Evolutionary conservation across 2,888 invertebrate genomes (phyloP).

Genomic region (Parnassius smintheus): DNA sequence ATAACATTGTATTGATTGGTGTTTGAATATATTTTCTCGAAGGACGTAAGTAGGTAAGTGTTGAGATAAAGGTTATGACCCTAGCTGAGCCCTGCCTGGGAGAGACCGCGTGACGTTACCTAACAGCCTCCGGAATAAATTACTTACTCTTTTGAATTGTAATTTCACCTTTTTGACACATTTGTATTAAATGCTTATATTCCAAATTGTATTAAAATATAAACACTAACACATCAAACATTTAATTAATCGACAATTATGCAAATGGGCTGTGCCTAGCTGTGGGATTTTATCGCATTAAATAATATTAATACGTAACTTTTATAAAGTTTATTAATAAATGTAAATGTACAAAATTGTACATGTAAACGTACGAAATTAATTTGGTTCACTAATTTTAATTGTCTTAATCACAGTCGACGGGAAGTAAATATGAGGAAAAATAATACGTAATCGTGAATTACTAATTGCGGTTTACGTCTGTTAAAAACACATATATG

Average conservation of each 20-base stretch:
- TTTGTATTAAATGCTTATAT: too few species aligned
- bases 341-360: too few species aligned
- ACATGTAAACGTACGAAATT: slow-evolving; percentile 1
- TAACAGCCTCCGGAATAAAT: slow-evolving; percentile 47
- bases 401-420: neutral
- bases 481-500: too few species aligned
- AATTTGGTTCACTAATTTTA: slow-evolving; percentile 17
- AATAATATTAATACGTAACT: too few species aligned
- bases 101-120: slow-evolving; percentile 56
- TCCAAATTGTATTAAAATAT: too few species aligned
- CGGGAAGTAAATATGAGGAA: too few species aligned
- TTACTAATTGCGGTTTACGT: neutral
- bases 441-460: neutral
- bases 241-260: too few species aligned
- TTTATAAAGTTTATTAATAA: too few species aligned
- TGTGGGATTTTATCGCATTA: too few species aligned
- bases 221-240: too few species aligned
- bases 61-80: slow-evolving; percentile 67
- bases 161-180: too few species aligned
- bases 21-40: slow-evolving; percentile 56
- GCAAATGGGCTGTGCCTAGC: too few species aligned
- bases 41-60: slow-evolving; percentile 39
- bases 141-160: slow-evolving; percentile 3
- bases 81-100: slow-evolving; percentile 39
- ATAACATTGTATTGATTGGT: slow-evolving; percentile 50